Conservation (phyloP, 2,113 vertebrate species). For the Pyrgilauda ruficollis region DNA sequence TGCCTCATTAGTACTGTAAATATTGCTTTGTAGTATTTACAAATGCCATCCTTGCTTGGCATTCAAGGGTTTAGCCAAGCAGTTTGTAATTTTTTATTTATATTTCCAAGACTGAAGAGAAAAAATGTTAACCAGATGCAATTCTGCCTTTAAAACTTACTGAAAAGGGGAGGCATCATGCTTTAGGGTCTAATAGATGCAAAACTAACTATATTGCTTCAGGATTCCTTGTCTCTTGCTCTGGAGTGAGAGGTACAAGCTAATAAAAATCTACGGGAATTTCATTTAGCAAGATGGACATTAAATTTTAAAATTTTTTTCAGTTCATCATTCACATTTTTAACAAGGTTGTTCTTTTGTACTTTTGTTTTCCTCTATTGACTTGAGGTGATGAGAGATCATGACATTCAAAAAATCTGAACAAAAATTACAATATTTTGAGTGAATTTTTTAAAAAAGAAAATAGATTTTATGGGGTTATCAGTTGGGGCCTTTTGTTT, state of each 20-base stretch:
- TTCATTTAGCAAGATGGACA: not conserved
- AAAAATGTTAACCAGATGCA: not conserved
- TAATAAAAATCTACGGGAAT: not conserved
- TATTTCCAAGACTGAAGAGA: not conserved
- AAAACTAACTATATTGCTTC: not conserved
- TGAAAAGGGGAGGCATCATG: not conserved
- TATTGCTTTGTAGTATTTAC: not conserved
- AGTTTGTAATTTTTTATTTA: constrained; percentile 17
- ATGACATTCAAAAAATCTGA: not conserved
- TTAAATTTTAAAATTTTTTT: not conserved
- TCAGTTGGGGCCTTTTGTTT: not conserved
- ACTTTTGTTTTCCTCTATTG: fast-evolving
- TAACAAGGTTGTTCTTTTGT: not conserved
- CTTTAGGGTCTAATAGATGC: not conserved
- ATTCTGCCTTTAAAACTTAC: not conserved
- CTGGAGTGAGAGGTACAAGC: not conserved
- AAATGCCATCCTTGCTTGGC: not conserved
- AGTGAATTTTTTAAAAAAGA: not conserved
- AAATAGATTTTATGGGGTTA: fast-evolving
- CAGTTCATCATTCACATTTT: not conserved
- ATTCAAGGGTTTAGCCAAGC: not conserved
- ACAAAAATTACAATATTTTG: not conserved
- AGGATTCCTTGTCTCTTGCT: not conserved
- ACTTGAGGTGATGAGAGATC: fast-evolving
- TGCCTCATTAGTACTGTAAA: constrained; percentile 47